Base-by-base conservation (phyloP, 2,888 invertebrate species). In the Nesidiocoris tenuis region DNA sequence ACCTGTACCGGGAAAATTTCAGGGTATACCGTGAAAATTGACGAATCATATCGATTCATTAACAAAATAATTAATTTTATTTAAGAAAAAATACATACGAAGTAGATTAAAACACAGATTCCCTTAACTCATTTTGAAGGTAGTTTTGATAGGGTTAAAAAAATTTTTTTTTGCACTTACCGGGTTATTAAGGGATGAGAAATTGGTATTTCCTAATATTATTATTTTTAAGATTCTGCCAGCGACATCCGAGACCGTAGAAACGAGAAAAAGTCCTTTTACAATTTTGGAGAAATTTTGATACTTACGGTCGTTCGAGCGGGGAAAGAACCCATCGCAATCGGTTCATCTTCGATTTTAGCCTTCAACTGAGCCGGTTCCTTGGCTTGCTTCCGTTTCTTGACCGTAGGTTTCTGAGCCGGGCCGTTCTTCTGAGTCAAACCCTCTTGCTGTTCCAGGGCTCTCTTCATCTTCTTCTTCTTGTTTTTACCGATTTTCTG, bases 281-380 rank as follows among this genome's bases (percentile, higher is more conserved):
- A 63, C 16, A 63, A 21, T 1, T 16, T 7, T 3, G 63, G 1
- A 16, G 22, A 59, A 19, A 21, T 17, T 2, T 59, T 59, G n/a
- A 54, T 12, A 70, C 70, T 70, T 24, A 70, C 70, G n/a, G 23
- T 70, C 3, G 18, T 1, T n/a, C 70, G 70, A 2, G n/a, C 7
- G n/a, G 70, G 70, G 70, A 70, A 70, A 18, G n/a, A 5, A 0
- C 70, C 70, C n/a, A 70, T 21, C 3, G 17, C 17, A 9, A 70
- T 23, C 7, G 70, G 70, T 0, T 22, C 17, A 21, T 70, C 70
- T 5, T 7, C 23, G 7, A 12, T 1, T 18, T 54, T 67, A 1
- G 56, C 16, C 17, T 65, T 65, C 16, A 1, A 1, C 1, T 25
- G 66, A 17, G 17, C 22, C 17, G 18, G 18, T 9, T 7, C 12